Conservation (phyloP, 2,888 invertebrate genomes). For the Luperina nickerlii region DNA sequence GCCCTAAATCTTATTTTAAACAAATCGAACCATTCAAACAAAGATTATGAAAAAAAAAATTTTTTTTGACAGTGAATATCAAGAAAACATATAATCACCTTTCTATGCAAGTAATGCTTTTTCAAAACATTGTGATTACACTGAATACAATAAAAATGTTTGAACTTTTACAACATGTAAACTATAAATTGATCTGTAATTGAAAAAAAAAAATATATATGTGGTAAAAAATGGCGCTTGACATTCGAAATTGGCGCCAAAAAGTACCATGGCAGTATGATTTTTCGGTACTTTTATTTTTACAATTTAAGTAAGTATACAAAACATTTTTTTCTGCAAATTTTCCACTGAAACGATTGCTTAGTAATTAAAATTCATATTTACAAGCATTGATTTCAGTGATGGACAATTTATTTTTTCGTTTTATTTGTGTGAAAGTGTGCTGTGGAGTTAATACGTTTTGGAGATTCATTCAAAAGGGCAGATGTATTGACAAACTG, state of each 20-base stretch:
- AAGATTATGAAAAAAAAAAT: neutral
- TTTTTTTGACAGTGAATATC: neutral
- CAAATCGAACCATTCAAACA: slow-evolving; percentile 40
- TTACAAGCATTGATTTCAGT: slow-evolving; percentile 39
- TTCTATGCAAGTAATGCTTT: neutral
- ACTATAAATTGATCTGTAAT: slow-evolving; percentile 13
- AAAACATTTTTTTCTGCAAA: slow-evolving; percentile 24
- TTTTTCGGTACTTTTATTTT: slow-evolving; percentile 38
- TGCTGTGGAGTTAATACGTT: slow-evolving; percentile 43
- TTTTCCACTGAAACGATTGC: slow-evolving; percentile 29
- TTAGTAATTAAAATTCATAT: slow-evolving; percentile 5
- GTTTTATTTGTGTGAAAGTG: slow-evolving; percentile 52
- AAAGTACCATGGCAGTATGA: slow-evolving; percentile 49
- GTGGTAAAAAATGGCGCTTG: slow-evolving; percentile 30
- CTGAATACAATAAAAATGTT: slow-evolving; percentile 13
- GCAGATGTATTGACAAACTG: slow-evolving; percentile 79
- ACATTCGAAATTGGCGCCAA: slow-evolving; percentile 52
- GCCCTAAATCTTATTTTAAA: slow-evolving; percentile 19
- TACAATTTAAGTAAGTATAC: neutral
- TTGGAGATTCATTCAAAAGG: slow-evolving; percentile 78
- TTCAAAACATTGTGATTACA: neutral
- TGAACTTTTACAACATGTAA: slow-evolving; percentile 11
- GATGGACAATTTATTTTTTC: slow-evolving; percentile 22
- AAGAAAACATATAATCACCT: slow-evolving; percentile 4
- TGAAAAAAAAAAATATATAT: neutral